Evolutionary conservation across 2,888 invertebrate genomes (phyloP).

Genomic region (Erebia palarica): DNA sequence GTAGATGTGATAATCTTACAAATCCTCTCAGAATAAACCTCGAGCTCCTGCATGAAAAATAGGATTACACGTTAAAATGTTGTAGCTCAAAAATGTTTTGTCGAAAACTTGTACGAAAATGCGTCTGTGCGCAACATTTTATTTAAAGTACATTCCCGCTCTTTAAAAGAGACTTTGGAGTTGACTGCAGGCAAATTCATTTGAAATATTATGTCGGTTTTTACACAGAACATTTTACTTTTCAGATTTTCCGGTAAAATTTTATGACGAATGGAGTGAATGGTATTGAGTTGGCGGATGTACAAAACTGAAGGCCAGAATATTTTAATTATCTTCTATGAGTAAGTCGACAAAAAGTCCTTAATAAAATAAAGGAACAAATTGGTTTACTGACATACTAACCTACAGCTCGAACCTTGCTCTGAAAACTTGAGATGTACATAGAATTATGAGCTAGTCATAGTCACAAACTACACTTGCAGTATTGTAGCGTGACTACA

Average conservation of each 20-base stretch:
- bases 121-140: slow-evolving; percentile 19
- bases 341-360: too few species aligned
- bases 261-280: background rate
- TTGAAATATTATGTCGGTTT: background rate
- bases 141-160: slow-evolving; percentile 15
- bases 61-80: slow-evolving; percentile 35
- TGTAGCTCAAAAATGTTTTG: slow-evolving; percentile 30
- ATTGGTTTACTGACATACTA: too few species aligned
- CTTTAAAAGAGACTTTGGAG: slow-evolving; percentile 4
- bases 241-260: background rate
- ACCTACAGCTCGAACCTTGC: too few species aligned
- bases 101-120: slow-evolving; percentile 26
- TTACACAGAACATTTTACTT: background rate
- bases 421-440: background rate
- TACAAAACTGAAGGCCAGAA: background rate
- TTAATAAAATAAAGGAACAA: too few species aligned
- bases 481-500: too few species aligned
- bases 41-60: slow-evolving; percentile 31
- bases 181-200: background rate
- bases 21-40: slow-evolving; percentile 30
- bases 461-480: background rate
- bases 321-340: background rate
- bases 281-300: too few species aligned
- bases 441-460: background rate
- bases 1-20: slow-evolving; percentile 27